A percentile compares a stretch with the other conserved stretches of the same genome.
phyloP scores from a whole-genome alignment of 2,888 invertebrate species.

The Sinotaia quadrata region DNA sequence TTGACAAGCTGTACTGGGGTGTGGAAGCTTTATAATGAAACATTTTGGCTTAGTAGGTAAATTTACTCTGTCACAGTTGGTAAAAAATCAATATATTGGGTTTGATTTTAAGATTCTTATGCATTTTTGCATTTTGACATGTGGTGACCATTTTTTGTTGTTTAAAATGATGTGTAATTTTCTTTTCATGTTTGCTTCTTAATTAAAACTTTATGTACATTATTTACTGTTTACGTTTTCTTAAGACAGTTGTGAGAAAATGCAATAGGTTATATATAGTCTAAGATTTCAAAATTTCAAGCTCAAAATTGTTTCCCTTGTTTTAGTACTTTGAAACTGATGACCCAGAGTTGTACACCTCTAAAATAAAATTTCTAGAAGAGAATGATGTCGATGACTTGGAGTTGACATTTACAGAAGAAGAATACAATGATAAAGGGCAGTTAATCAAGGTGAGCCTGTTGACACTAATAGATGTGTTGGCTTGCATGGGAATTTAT shows the following conservation, averaged over 20 bases:
- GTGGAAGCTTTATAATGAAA: too few species aligned
- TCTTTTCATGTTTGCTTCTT: too few species aligned
- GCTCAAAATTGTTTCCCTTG: conserved; percentile 7
- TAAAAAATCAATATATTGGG: too few species aligned
- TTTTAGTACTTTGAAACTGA: conserved; percentile 93
- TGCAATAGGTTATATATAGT: neutral
- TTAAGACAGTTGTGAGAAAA: neutral
- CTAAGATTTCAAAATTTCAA: neutral
- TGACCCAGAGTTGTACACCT: conserved; percentile 92
- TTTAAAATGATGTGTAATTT: too few species aligned
- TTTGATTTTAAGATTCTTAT: too few species aligned
- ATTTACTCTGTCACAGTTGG: too few species aligned
- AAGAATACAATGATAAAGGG: conserved; percentile 86
- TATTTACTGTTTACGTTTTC: neutral
- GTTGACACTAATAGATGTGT: too few species aligned
- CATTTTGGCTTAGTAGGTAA: too few species aligned
- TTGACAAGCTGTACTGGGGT: too few species aligned
- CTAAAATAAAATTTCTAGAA: conserved; percentile 93
- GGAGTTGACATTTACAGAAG: conserved; percentile 90
- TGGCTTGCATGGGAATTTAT: too few species aligned
- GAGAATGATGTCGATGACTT: conserved; percentile 88
- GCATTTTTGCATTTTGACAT: too few species aligned
- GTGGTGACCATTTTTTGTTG: too few species aligned
- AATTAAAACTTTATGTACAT: neutral
- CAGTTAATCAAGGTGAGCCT: conserved; percentile 75